Conservation (phyloP, 2,888 invertebrate species). For the Glaucopsyche alexis region DNA sequence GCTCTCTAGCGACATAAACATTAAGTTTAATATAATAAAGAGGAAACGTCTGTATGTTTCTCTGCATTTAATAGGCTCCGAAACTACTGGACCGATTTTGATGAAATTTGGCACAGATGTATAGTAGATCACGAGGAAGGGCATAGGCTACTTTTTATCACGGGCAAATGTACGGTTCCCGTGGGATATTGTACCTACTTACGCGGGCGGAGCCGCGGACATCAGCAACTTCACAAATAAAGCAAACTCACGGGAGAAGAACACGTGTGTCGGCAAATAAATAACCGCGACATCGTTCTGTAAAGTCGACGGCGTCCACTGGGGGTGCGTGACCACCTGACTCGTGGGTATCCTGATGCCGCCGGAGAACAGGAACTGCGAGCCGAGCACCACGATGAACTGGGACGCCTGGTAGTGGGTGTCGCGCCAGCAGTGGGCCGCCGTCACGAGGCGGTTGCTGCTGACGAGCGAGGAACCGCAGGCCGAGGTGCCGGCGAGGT, state of each 20-base stretch:
- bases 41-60: too few relatives aligned
- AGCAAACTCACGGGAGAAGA: constrained; percentile 34
- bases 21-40: too few relatives aligned
- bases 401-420: constrained; percentile 48
- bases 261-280: constrained; percentile 43
- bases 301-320: constrained; percentile 44
- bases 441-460: constrained; percentile 51
- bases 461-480: constrained; percentile 55
- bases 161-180: too few relatives aligned
- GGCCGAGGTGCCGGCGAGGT: constrained; percentile 48
- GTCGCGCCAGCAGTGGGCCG: constrained; percentile 62
- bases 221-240: too few relatives aligned
- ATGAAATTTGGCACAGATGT: too few relatives aligned
- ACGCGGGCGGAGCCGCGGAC: too few relatives aligned
- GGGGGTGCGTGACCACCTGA: constrained; percentile 51
- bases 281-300: constrained; percentile 58
- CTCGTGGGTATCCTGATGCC: constrained; percentile 51
- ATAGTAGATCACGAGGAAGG: too few relatives aligned
- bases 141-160: too few relatives aligned
- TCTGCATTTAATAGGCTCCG: too few relatives aligned
- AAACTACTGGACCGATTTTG: too few relatives aligned
- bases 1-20: constrained; percentile 40
- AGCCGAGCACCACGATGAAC: constrained; percentile 55
- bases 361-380: constrained; percentile 50
- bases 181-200: too few relatives aligned